Evolutionary conservation across 2,113 vertebrate species (phyloP).

Genomic region (Platichthys flesus): DNA sequence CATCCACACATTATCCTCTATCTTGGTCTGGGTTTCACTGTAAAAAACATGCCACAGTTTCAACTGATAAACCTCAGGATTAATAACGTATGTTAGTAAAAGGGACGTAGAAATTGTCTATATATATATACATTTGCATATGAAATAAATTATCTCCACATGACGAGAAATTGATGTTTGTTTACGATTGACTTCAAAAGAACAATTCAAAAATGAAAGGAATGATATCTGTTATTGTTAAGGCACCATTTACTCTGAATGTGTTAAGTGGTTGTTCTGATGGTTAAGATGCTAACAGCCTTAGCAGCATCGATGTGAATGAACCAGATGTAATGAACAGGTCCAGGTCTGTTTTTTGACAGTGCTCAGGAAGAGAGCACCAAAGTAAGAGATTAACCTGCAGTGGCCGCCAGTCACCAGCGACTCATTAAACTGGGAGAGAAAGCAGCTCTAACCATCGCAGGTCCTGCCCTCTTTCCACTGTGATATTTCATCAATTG

Average conservation of each 20-base stretch:
- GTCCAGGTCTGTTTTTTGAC: slow-evolving; percentile 20
- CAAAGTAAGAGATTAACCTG: slow-evolving; percentile 44
- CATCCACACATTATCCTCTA: slow-evolving; percentile 65
- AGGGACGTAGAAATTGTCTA: not conserved
- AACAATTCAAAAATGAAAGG: not conserved
- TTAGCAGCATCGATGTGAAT: not conserved
- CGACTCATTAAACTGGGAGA: slow-evolving; percentile 56
- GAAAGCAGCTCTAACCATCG: slow-evolving; percentile 17
- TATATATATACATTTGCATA: not conserved
- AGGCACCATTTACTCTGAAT: not conserved
- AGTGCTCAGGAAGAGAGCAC: slow-evolving; percentile 10
- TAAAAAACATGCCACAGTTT: slow-evolving; percentile 13
- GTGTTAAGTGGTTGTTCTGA: not conserved
- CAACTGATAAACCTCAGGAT: slow-evolving; percentile 10
- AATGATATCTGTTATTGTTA: not conserved
- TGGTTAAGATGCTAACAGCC: not conserved
- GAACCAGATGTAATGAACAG: not conserved
- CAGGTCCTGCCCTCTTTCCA: slow-evolving; percentile 44
- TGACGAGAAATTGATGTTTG: not conserved
- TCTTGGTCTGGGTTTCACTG: slow-evolving; percentile 58
- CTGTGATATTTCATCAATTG: slow-evolving; percentile 52
- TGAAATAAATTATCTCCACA: not conserved
- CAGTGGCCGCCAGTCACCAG: slow-evolving; percentile 38
- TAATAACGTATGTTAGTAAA: too few species aligned
- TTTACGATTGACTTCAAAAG: not conserved